These are phyloP conservation scores for Mormyrus proboscirostris DNA, from an alignment of 2,797 vertebrate species.

Conservation along the genomic window DNA sequence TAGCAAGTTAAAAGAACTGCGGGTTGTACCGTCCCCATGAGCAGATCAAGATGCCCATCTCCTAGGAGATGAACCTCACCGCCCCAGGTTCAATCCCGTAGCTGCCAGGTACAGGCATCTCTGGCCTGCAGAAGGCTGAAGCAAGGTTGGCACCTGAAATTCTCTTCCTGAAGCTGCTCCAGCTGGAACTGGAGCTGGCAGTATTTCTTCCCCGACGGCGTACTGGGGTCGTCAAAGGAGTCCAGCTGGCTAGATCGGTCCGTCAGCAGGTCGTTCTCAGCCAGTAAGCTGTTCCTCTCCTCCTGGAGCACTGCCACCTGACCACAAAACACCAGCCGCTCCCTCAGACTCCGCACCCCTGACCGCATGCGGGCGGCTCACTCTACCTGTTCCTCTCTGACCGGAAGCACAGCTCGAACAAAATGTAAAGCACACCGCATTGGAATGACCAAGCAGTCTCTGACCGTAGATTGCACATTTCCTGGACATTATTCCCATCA, in stretches of 20 bases:
- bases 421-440: not conserved
- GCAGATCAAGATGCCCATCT: not conserved
- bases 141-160: constrained; percentile 73
- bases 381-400: not conserved
- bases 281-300: constrained; percentile 84
- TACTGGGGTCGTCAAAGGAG: constrained; percentile 82
- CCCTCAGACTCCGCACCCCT: not conserved
- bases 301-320: constrained; percentile 91
- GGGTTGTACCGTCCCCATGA: not conserved
- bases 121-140: not conserved
- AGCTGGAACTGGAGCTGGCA: constrained; percentile 81
- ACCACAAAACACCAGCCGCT: constrained; percentile 1
- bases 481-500: not conserved
- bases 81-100: not conserved
- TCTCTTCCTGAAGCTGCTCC: constrained; percentile 89
- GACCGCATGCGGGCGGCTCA: not conserved
- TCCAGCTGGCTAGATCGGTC: constrained; percentile 88
- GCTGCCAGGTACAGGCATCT: not conserved
- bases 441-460: not conserved
- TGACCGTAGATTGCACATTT: not conserved
- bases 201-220: constrained; percentile 81
- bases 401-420: not conserved
- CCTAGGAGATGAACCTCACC: not conserved
- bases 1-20: not conserved
- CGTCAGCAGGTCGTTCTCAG: constrained; percentile 89